Evolutionary conservation across 2,113 vertebrate species (phyloP).

Genomic region (Chunga burmeisteri): DNA sequence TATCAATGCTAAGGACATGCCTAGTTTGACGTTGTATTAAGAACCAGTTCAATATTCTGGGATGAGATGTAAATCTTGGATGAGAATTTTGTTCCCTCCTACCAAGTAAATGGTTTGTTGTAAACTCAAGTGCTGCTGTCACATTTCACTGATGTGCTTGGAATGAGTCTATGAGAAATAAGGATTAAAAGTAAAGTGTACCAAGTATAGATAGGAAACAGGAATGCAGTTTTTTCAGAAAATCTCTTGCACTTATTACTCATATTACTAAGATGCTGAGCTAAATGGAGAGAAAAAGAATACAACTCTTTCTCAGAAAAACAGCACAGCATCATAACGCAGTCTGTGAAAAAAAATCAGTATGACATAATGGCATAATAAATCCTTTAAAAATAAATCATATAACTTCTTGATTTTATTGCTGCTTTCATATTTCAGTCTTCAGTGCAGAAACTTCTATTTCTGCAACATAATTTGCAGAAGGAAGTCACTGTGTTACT

Average conservation of each 20-base stretch:
- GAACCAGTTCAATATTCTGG: neutral
- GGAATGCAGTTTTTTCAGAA: neutral
- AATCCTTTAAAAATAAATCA: conserved; percentile 68
- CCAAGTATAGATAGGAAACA: neutral
- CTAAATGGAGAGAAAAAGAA: neutral
- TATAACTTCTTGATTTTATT: conserved; percentile 42
- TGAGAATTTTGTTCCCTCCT: neutral
- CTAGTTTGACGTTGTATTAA: neutral
- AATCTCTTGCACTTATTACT: neutral
- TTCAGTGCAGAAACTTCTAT: neutral
- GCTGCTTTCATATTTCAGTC: neutral
- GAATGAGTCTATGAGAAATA: conserved; percentile 23
- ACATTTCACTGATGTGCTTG: neutral
- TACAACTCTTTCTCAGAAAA: neutral
- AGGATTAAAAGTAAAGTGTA: neutral
- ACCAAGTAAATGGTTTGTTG: conserved; percentile 18
- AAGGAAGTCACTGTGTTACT: neutral
- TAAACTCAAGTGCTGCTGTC: neutral
- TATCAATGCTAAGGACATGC: neutral
- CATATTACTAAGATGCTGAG: neutral
- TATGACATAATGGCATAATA: conserved; percentile 44
- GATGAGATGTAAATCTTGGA: neutral
- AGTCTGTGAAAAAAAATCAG: conserved; percentile 7
- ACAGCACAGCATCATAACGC: neutral
- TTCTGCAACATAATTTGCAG: conserved; percentile 16